Evolutionary conservation across 92 coral and sea anemone genomes (phyloP).

Genomic region (Siderastrea radians): DNA sequence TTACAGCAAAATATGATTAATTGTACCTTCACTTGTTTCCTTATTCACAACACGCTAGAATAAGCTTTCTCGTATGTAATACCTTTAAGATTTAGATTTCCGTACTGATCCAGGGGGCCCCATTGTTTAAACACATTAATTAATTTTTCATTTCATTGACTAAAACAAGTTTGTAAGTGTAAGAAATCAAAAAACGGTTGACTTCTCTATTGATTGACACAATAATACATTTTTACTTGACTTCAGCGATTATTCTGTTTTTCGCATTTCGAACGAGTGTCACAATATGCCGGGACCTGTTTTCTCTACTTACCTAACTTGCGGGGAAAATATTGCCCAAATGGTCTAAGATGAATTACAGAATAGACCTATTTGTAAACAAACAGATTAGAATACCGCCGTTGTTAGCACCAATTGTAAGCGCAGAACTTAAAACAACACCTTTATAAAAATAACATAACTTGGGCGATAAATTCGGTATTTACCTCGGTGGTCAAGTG

Average conservation of each 20-base stretch:
- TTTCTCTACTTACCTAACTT: constrained; percentile 20
- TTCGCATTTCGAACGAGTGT: not conserved
- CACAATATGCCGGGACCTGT: not conserved
- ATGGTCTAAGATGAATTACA: not conserved
- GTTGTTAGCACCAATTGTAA: not conserved
- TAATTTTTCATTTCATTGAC: constrained; percentile 3
- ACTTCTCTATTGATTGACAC: not conserved
- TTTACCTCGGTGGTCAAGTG: constrained; percentile 22
- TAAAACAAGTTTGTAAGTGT: not conserved
- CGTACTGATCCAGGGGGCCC: not conserved
- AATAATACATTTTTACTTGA: not conserved
- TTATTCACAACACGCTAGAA: not conserved
- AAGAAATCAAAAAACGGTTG: not conserved
- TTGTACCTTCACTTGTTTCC: no score
- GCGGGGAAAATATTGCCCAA: constrained; percentile 3
- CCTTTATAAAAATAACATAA: not conserved
- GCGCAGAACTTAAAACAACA: not conserved
- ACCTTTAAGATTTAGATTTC: not conserved
- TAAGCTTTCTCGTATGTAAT: not conserved
- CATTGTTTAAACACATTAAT: not conserved
- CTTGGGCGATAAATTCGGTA: not conserved
- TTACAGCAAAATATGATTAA: no score
- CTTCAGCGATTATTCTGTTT: not conserved
- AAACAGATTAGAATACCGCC: not conserved
- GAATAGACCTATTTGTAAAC: constrained; percentile 20